Evolutionary conservation across 2,113 vertebrate genomes (phyloP).

Genomic region (Brienomyrus brachyistius): DNA sequence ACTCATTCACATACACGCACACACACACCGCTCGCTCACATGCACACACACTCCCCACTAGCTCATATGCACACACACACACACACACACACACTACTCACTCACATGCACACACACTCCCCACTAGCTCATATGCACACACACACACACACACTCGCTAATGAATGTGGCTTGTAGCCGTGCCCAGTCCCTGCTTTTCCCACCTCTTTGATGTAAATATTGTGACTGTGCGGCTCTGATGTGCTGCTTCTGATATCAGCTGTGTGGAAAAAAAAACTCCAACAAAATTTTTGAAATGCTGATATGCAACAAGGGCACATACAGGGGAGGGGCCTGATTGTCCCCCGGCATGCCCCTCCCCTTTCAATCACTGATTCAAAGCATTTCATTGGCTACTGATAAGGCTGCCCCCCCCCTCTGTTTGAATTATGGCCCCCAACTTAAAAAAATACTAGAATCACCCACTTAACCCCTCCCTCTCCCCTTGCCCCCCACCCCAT

Average conservation of each 20-base stretch:
- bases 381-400: neutral
- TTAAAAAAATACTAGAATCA: neutral
- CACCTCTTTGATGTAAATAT: neutral
- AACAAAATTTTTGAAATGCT: neutral
- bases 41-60: too few species aligned
- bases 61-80: too few species aligned
- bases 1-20: too few species aligned
- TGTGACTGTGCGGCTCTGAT: neutral
- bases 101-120: neutral
- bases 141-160: neutral
- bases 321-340: neutral
- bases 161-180: neutral
- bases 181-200: neutral
- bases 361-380: neutral
- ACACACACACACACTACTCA: too few species aligned
- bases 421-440: neutral
- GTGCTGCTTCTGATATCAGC: neutral
- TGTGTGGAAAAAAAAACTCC: neutral
- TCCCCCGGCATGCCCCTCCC: neutral
- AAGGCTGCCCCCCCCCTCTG: neutral
- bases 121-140: neutral
- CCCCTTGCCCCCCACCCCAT: conserved; percentile 26
- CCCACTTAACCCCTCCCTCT: conserved; percentile 54
- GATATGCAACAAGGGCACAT: neutral
- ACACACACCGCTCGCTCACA: too few species aligned